Percentiles rank a stretch among this genome's conserved stretches.
Conservation (phyloP, 2,797 vertebrate species). For the Catamblyrhynchus diadema region DNA sequence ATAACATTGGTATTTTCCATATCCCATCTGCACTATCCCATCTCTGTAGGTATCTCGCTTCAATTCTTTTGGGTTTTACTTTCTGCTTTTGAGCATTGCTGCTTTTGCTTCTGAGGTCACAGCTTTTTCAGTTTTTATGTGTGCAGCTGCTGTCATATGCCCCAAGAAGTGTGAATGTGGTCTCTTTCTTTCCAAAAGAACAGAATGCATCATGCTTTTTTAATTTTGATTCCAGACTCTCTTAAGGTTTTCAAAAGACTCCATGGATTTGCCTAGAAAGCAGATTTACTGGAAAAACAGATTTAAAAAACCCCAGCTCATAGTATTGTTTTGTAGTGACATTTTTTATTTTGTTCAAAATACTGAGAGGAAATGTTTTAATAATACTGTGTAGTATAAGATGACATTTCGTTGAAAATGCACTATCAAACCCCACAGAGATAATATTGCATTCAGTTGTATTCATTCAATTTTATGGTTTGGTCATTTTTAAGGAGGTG, state of each 20-base stretch:
- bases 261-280: background rate
- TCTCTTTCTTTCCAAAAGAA: background rate
- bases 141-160: conserved; percentile 12
- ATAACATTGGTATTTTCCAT: background rate
- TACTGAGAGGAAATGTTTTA: background rate
- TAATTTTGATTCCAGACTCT: background rate
- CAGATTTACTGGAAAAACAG: background rate
- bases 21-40: conserved; percentile 17
- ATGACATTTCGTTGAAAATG: background rate
- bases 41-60: conserved; percentile 30
- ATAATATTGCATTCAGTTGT: background rate
- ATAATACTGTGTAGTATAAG: background rate
- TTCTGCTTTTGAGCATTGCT: conserved; percentile 31
- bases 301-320: background rate
- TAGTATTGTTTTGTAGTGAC: background rate
- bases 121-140: background rate
- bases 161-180: background rate
- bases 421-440: background rate
- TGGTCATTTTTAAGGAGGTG: background rate
- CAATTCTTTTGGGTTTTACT: background rate
- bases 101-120: conserved; percentile 33
- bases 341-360: background rate
- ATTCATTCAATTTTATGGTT: background rate
- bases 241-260: background rate
- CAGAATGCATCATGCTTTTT: background rate